Evolutionary conservation across 1,140 invertebrate genomes (phyloP), one percentile per base, ranked within the genome.

Genomic region (Cyphomyrmex costatus): DNA sequence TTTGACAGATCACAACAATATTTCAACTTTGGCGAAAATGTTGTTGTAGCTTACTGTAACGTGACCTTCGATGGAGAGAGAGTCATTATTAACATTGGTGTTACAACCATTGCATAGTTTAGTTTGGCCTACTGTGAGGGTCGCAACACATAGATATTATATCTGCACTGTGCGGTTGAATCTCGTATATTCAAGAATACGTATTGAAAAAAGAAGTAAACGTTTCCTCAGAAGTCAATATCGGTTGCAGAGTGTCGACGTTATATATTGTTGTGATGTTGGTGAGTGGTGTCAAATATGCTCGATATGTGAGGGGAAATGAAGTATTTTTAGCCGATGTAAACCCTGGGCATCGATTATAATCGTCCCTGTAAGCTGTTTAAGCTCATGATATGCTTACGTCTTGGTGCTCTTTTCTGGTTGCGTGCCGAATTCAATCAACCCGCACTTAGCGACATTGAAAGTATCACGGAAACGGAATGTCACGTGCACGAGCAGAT

Each of bases 271-370:
- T 86, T 71, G 86, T 91, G 86, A 88, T 83, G 76, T 91, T 79
- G 49, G 68, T 88, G 89, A 84, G 84, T 90, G 71, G 83, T 91
- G 85, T 89, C 78, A 71, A 86, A 86, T 86, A 86, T 89, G 85
- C 77, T 78, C 58, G 80, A 74, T 42, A 86, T 86, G 88, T 86
- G 77, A 86, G 58, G 76, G 86, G 56, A 51, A 86, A 84, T 86
- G 66, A 27, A 36, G 60, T 86, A 85, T 88, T 80, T 86, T 80
- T 83, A 82, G 79, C 87, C 56, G 68, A 46, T 80, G 82, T 87
- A 93, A 93, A 93, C 92, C 92, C 92, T 93, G 92, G 92, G 92
- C 92, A 93, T 92, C 74, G 89, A 90, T 91, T 77, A 88, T 85
- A 87, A 86, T 89, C 70, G 60, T 89, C 83, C 83, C 49, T 79